phyloP scores from a whole-genome alignment of 2,113 vertebrate species.

The Natator depressus region DNA sequence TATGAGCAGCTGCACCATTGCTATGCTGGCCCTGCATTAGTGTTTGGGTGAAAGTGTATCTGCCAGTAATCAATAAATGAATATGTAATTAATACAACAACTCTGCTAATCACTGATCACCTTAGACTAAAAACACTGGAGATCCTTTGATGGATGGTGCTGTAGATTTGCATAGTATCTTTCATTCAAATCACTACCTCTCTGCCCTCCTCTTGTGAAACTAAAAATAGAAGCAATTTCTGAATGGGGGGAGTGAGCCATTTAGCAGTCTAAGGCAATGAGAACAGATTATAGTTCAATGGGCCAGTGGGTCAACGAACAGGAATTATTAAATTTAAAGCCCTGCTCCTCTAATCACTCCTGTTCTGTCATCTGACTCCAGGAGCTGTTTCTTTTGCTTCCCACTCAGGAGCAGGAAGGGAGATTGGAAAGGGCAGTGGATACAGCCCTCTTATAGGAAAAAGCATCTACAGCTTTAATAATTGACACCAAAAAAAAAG shows the following conservation, averaged over 20 bases:
- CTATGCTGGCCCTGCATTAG: conserved; percentile 9
- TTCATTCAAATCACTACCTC: conserved; percentile 68
- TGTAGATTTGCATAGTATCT: conserved; percentile 41
- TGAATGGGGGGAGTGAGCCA: not conserved
- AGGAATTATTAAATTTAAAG: not conserved
- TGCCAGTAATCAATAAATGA: conserved; percentile 70
- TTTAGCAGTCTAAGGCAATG: conserved; percentile 14
- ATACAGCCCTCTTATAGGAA: not conserved
- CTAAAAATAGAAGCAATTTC: conserved; percentile 43
- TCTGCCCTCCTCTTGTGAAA: conserved; percentile 65
- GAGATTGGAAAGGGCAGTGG: not conserved
- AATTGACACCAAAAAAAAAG: not conserved
- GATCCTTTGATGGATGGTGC: conserved; percentile 66
- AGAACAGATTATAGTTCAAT: conserved; percentile 61
- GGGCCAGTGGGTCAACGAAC: conserved; percentile 21
- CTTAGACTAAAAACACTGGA: conserved; percentile 46
- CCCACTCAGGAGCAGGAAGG: not conserved
- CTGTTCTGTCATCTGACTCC: not conserved
- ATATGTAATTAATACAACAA: conserved; percentile 64
- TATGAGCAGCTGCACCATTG: conserved; percentile 42
- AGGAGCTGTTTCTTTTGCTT: not conserved
- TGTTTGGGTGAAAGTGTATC: conserved; percentile 14
- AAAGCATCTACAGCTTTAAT: not conserved
- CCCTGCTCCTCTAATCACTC: not conserved
- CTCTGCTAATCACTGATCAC: conserved; percentile 69